Evolutionary conservation across 2,797 vertebrate genomes (phyloP), one percentile per base, ranked within the genome.

Genomic region (Salarias fasciatus): DNA sequence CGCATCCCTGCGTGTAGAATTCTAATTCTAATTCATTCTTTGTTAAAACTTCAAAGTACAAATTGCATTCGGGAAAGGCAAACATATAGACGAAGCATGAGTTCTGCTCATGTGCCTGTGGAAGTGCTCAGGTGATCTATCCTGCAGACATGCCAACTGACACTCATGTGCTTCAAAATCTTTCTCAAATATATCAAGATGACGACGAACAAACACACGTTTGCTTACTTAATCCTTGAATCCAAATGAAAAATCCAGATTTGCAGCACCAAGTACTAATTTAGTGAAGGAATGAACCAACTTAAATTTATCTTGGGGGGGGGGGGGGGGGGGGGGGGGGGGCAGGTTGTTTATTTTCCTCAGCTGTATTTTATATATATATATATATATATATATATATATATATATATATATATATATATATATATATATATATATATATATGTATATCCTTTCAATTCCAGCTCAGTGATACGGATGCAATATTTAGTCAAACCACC

Each of bases 21-120:
- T 72, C 64, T 65, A 72, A 53, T 77, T 31, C 48, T 38, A 44
- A 74, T 60, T 72, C 53, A 48, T 69, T 75, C 53, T 71, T 70
- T 57, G 55, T 48, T 61, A 45, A 70, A 79, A 80, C 64, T 48
- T 70, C 51, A 53, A 79, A 67, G 72, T 65, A 63, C 2, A 24
- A 76, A 49, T 69, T 41, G 24, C 36, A 40, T 53, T 64, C 48
- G 60, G 18, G 38, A 46, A 62, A 59, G 70, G 28, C 45, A 57
- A 72, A 63, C 61, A 60, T n/a, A 50, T 53, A 60, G 72, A 85
- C 68, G 64, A 51, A 55, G 36, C 49, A 54, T 50, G 53, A 52
- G 53, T 43, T 67, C 56, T 40, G 61, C 24, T 72, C 62, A 61
- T 49, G 54, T 44, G 65, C 33, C 69, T 61, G 62, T 51, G 54